phyloP scores from a whole-genome alignment of 2,888 invertebrate genomes.

The Charanyca ferruginea region DNA sequence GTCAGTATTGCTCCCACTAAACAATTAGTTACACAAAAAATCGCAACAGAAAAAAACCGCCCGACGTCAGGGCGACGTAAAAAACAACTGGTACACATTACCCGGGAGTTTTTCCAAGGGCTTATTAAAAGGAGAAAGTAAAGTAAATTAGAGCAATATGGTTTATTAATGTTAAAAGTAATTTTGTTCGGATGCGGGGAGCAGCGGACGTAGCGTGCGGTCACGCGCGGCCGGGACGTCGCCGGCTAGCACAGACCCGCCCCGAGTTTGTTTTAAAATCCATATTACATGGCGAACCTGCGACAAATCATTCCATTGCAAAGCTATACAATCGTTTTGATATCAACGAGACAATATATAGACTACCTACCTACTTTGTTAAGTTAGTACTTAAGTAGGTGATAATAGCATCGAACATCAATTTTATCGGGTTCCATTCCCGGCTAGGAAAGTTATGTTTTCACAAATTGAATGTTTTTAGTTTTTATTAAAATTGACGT shows the following conservation, averaged over 20 bases:
- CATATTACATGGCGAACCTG: constrained; percentile 51
- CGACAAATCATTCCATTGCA: constrained; percentile 49
- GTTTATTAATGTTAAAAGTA: constrained; percentile 90
- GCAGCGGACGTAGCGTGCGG: constrained; percentile 79
- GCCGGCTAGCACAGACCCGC: constrained; percentile 71
- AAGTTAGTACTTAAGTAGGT: background rate
- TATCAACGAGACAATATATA: constrained; percentile 1
- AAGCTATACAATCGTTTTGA: constrained; percentile 26
- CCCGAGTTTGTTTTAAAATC: constrained; percentile 56
- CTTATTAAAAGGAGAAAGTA: constrained; percentile 89
- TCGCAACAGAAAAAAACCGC: constrained; percentile 78
- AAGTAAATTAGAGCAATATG: constrained; percentile 89
- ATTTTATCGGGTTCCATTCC: background rate
- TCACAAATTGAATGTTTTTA: background rate
- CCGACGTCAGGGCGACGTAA: constrained; percentile 86
- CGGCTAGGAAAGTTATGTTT: background rate
- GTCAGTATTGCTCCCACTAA: constrained; percentile 65
- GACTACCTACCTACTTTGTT: no score
- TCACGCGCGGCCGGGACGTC: constrained; percentile 76
- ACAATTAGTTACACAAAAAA: constrained; percentile 65
- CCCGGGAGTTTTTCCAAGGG: constrained; percentile 83
- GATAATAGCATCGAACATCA: background rate
- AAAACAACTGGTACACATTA: constrained; percentile 89
- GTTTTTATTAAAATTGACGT: no score
- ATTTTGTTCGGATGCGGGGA: constrained; percentile 83